Evolutionary conservation across 2,113 vertebrate genomes (phyloP), one percentile per base, ranked within the genome.

Genomic region (Manacus vitellinus): DNA sequence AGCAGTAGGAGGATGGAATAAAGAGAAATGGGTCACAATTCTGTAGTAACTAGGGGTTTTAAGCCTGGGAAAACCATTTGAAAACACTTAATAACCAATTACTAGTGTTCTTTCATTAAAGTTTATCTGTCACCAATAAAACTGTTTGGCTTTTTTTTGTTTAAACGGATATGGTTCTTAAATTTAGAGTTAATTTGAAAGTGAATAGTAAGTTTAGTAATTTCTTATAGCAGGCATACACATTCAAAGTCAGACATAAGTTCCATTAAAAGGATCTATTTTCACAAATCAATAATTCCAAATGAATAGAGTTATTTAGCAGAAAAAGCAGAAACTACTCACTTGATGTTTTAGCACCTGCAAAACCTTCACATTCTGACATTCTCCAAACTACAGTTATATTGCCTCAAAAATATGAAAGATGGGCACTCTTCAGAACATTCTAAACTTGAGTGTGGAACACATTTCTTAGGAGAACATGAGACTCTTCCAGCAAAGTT

Each of bases 121-220:
- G 55, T 55, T 55, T 35, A 68, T 24, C 56, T 62, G 22, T 28
- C 33, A n/a, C 23, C 22, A 58, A 52, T 21, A 51, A 65, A 61
- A 35, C 12, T 4, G 9, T 6, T 7, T 4, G 9, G 39, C 4
- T 6, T 2, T 10, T 0, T 51, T 51, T 51, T 18, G 49, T 70
- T 54, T 27, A 13, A 68, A 31, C 12, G 65, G 74, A 63, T 22
- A 30, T 5, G 37, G 28, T 10, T 13, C 61, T 70, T 63, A 66
- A 9, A 61, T 55, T 28, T 54, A 46, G 27, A 4, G 8, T 20
- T 92, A 49, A 47, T 70, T 49, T 74, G 49, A 68, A 82, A 55
- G 17, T 14, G 21, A 70, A 58, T 6, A 66, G 44, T 8, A 56
- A 63, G 74, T 68, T 35, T 33, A 37, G 37, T 28, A 12, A 62